Evolutionary conservation across 2,797 vertebrate genomes (phyloP).

Genomic region (Arrhamphus sclerolepis): DNA sequence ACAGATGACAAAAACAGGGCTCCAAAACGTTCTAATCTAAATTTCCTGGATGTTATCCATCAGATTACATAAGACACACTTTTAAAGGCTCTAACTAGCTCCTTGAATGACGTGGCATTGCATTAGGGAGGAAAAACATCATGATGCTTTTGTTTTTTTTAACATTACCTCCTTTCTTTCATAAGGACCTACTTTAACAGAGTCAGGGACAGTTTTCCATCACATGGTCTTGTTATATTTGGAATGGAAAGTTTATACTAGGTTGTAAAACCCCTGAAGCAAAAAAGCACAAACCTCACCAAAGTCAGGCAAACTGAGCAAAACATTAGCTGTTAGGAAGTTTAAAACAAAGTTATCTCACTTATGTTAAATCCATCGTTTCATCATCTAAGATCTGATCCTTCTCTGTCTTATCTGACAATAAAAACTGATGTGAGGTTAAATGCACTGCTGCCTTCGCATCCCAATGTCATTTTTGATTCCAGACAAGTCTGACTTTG

Average conservation of each 20-base stretch:
- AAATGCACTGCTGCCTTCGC: too few species aligned
- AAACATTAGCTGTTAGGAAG: too few species aligned
- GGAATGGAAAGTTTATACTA: slow-evolving; percentile 38
- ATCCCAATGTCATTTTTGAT: too few species aligned
- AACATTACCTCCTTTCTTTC: slow-evolving; percentile 33
- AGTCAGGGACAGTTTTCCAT: slow-evolving; percentile 55
- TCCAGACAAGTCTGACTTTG: too few species aligned
- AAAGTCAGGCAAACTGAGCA: too few species aligned
- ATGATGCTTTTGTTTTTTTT: slow-evolving; percentile 30
- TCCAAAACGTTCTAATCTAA: slow-evolving; percentile 10
- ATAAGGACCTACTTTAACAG: slow-evolving; percentile 44
- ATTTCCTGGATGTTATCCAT: slow-evolving; percentile 28
- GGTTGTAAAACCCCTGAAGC: slow-evolving; percentile 34
- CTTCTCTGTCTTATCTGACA: too few species aligned
- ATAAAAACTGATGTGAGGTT: too few species aligned
- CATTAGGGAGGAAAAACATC: too few species aligned
- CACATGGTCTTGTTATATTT: slow-evolving; percentile 51
- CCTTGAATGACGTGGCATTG: too few species aligned
- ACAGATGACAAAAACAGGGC: slow-evolving; percentile 23
- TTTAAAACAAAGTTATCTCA: too few species aligned
- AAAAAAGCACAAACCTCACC: background rate
- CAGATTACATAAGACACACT: slow-evolving; percentile 29
- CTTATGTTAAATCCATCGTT: too few species aligned
- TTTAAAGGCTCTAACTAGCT: slow-evolving; percentile 10
- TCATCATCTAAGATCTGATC: too few species aligned